Base-by-base conservation (phyloP, 2,113 vertebrate species). In the Casuarius casuarius region DNA sequence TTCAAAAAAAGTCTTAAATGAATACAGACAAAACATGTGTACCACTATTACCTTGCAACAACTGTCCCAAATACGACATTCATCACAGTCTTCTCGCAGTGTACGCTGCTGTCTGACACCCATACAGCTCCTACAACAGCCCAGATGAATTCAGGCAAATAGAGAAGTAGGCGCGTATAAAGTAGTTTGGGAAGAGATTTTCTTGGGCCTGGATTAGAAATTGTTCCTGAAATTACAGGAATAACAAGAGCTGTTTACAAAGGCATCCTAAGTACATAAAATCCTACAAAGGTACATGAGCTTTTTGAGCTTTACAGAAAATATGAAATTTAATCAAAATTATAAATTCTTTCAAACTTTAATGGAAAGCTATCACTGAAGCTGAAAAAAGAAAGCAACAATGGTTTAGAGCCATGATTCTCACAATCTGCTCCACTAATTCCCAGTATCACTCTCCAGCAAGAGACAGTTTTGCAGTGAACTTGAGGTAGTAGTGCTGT, bases 121-220 rank as follows among this genome's bases (percentile, higher is more conserved):
- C 99, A 99, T 5, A 98, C 73, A 1, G 98, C 98, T 65, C 99
- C 99, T 31, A 99, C 87, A 46, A 98, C 97, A 13, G 99, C 99
- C 99, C 99, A 99, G 75, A 98, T 94, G 71, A 99, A 96, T 95
- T 99, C 99, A 6, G 99, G 99, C 42, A 99, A 12, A 74, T 98
- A 99, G 20, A 99, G 98, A 4, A 98, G 59, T 2, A 99, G 98
- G 3, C 99, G 99, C 78, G 99, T 31, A 84, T 99, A 99, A 42
- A 99, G 98, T 78, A 99, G 98, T 6, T 98, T 98, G 6, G 99
- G 97, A 97, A 99, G 98, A 28, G 98, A 99, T 91, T 99, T 99
- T 54, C 99, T 98, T 1, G 98, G 99, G 14, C 99, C 99, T 1
- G 98, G 98, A 93, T 99, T 99, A 52, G 99, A 99, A 52, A 99